Conservation (phyloP, 2,113 vertebrate genomes). For the Gasterosteus nipponicus region DNA sequence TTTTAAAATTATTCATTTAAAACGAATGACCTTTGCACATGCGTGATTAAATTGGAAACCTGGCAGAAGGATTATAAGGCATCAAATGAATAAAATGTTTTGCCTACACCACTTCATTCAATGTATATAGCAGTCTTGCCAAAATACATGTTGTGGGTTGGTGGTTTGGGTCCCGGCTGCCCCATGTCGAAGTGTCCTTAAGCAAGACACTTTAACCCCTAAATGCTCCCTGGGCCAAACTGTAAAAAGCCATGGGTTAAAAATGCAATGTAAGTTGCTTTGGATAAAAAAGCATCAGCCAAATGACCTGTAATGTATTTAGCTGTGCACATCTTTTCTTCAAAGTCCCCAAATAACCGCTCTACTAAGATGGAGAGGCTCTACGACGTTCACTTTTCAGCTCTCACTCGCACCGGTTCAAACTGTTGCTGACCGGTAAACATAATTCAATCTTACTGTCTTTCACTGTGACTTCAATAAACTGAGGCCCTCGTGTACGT, state of each 20-base stretch:
- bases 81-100: background rate
- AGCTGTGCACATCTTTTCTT: background rate
- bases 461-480: conserved; percentile 18
- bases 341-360: background rate
- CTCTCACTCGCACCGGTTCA: background rate
- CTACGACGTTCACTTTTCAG: background rate
- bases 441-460: background rate
- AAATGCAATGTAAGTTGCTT: no score
- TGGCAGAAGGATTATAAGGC: background rate
- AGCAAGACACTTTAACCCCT: no score
- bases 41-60: background rate
- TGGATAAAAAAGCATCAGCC: no score
- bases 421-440: background rate
- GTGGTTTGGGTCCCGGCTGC: no score
- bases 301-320: background rate
- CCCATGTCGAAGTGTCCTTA: no score
- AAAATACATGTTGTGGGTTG: background rate
- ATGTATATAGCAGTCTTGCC: background rate
- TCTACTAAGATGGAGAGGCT: background rate
- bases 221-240: no score
- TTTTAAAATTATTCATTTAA: background rate
- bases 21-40: background rate
- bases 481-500: no score
- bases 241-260: no score
- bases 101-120: background rate